A percentile compares a stretch with the other conserved stretches of the same genome.
Evolutionary conservation across 2,797 vertebrate species (phyloP).

Genomic region (Ciconia nigra): DNA sequence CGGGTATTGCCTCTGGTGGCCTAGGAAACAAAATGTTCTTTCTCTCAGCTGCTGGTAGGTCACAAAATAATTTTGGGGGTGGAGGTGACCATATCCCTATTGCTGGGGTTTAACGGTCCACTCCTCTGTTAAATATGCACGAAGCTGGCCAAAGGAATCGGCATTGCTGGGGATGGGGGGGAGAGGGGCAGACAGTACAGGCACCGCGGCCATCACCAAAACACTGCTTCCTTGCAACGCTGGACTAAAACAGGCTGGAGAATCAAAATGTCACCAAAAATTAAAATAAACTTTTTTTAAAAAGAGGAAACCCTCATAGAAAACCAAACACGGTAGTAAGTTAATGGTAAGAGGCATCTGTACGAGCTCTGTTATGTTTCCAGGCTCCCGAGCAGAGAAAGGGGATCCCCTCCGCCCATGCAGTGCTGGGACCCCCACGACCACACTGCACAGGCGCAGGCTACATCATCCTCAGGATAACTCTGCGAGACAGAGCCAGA

Average conservation of each 20-base stretch:
- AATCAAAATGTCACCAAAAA: background rate
- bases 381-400: background rate
- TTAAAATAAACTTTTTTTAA: background rate
- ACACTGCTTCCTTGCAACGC: background rate
- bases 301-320: background rate
- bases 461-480: too few species aligned
- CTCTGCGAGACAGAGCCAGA: background rate
- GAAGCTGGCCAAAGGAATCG: background rate
- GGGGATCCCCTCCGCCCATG: accelerated
- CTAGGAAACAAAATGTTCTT: background rate
- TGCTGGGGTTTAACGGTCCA: background rate
- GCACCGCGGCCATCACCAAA: background rate
- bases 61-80: background rate
- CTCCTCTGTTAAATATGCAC: background rate
- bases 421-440: background rate
- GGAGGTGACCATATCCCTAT: background rate
- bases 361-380: background rate
- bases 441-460: background rate
- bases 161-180: background rate
- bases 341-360: background rate
- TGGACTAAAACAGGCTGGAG: background rate
- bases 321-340: background rate
- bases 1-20: background rate
- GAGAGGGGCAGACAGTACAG: background rate
- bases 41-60: background rate